Conservation (phyloP, 2,888 invertebrate genomes). For the Leucophenga maculata region DNA sequence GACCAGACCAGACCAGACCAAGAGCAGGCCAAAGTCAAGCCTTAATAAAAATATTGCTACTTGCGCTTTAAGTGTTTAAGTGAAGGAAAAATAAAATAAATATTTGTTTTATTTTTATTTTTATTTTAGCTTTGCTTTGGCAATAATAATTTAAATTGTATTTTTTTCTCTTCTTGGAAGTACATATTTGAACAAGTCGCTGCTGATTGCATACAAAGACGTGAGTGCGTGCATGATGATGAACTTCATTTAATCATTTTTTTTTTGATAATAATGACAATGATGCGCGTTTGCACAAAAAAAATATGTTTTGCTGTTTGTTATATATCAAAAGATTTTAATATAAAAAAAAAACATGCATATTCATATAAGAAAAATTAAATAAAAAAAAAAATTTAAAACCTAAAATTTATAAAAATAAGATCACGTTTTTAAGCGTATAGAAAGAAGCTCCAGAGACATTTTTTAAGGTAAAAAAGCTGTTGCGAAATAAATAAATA, state of each 20-base stretch:
- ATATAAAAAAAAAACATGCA: background rate
- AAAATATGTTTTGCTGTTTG: too few relatives aligned
- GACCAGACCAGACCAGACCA: too few relatives aligned
- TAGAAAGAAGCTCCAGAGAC: too few relatives aligned
- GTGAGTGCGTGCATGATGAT: conserved; percentile 8
- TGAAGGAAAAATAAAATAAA: background rate
- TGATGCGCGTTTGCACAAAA: background rate
- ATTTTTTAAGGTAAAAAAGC: too few relatives aligned
- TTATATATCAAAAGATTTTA: background rate
- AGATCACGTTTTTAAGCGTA: too few relatives aligned
- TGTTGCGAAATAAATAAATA: too few relatives aligned
- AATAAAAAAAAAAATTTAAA: too few relatives aligned
- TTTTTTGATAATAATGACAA: too few relatives aligned
- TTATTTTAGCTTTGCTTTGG: background rate
- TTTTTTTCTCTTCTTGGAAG: background rate
- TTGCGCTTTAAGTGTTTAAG: too few relatives aligned
- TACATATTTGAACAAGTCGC: background rate
- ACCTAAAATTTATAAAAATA: too few relatives aligned
- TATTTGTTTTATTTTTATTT: background rate
- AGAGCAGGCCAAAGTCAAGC: background rate
- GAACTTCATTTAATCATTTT: background rate
- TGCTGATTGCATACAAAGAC: conserved; percentile 11
- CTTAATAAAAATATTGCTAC: conserved; percentile 3
- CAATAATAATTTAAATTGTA: background rate
- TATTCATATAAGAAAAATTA: background rate